Base-by-base conservation (phyloP, 2,888 invertebrate genomes). In the Hipparchia semele region DNA sequence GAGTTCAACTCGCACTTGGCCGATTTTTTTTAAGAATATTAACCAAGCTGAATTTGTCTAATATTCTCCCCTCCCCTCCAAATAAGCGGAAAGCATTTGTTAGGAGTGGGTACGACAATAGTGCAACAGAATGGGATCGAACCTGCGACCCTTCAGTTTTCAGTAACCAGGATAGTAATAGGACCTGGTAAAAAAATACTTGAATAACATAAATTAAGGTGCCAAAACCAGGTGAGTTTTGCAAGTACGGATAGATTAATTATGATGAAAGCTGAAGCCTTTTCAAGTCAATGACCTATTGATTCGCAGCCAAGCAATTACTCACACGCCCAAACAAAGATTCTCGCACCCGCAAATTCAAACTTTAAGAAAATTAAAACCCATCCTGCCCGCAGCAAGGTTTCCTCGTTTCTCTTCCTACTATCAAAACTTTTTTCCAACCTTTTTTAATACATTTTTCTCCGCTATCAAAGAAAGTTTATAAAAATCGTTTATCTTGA, bases 261-360 rank as follows among this genome's bases (percentile, higher is more conserved):
- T 56, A 13, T 58, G 46, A 68, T 71, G 49, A 73, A 68, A 51
- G 51, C 49, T 58, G 66, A 56, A 73, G 62, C 46, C 46, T 53
- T 53, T 39, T 6, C 39, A 51, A 71, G 73, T 73, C 70, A 65
- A 10, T 61, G 68, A 64, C 73, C 73, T 66, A 73, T 72, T 70
- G 69, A 62, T 65, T 71, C 23, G 12, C 58, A 65, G 68, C 71
- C 61, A 73, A 72, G 71, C 72, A 75, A 73, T 75, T 74, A 73
- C 71, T 72, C 53, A 73, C 72, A 73, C 72, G 71, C 71, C 62
- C 64, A 67, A 73, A 75, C 75, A 72, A 70, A 73, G 73, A 71
- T 71, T 69, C 73, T 73, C 59, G 71, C 75, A 58, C 73, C 68
- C 64, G 70, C 70, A 60, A 70, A 70, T 73, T 68, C 65, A 68